Conservation (phyloP, 2,113 vertebrate genomes). For the Charina bottae region DNA sequence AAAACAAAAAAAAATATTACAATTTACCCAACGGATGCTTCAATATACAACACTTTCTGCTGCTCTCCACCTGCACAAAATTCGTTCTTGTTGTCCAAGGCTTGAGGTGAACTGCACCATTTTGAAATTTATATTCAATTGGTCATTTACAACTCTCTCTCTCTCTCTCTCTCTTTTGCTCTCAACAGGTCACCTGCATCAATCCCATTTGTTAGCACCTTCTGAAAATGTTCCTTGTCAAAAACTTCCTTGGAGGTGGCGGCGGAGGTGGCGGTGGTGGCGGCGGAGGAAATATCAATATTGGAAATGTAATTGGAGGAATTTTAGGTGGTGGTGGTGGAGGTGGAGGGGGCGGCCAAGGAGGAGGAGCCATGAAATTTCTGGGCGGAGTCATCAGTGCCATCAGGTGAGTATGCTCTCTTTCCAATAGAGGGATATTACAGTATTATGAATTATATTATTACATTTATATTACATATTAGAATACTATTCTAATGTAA, state of each 20-base stretch:
- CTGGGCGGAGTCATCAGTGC: slow-evolving; percentile 42
- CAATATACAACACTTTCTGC: too few species aligned
- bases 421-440: not conserved
- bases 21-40: too few species aligned
- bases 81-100: too few species aligned
- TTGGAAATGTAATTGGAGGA: slow-evolving; percentile 43
- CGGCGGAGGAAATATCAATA: not conserved
- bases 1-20: too few species aligned
- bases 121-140: not conserved
- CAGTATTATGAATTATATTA: too few species aligned
- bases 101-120: not conserved
- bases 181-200: not conserved
- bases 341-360: not conserved
- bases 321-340: slow-evolving; percentile 25
- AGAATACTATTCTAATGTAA: not conserved
- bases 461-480: not conserved
- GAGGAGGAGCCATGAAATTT: slow-evolving; percentile 32
- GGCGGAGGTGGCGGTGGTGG: not conserved
- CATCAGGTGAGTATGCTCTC: slow-evolving; percentile 23
- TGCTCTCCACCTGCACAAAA: too few species aligned
- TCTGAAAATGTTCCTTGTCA: slow-evolving; percentile 50
- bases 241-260: slow-evolving; percentile 26
- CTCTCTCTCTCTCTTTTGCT: too few species aligned
- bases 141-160: not conserved
- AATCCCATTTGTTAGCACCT: too few species aligned